Base-by-base conservation (phyloP, 2,113 vertebrate species). In the Mastomys natalensis region DNA sequence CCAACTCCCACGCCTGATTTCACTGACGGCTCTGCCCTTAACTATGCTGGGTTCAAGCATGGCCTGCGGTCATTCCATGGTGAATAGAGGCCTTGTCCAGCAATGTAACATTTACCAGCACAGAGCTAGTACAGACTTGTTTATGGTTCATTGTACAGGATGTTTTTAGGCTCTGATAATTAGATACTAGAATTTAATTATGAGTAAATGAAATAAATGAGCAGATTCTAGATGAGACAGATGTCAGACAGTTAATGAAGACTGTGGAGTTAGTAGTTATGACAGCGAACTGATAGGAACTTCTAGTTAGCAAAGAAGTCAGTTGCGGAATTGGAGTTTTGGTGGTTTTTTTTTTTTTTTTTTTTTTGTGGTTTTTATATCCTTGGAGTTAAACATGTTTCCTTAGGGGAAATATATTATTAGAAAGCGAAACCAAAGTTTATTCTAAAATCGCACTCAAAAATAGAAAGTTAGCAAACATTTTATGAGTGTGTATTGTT, bases 281-380 rank as follows among this genome's bases (percentile, higher is more conserved):
- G 40, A 66, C 53, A 89, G 87, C 66, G 21, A 73, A 37, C 64
- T 21, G 21, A 9, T 40, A 64, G 34, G 55, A 43, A 26, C 90
- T 95, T 92, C 48, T 80, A 37, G 68, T 87, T 72, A 45, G 58
- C 86, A 62, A 78, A 74, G 78, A 84, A 58, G 31, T 40, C 40
- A 29, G 81, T 78, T 85, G n/a, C n/a, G n/a, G n/a, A n/a, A n/a
- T n/a, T n/a, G n/a, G n/a, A n/a, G n/a, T n/a, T n/a, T n/a, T n/a
- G n/a, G n/a, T n/a, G n/a, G n/a, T n/a, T n/a, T n/a, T n/a, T n/a
- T n/a, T n/a, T n/a, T n/a, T n/a, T n/a, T n/a, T n/a, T n/a, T n/a
- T n/a, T n/a, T 86, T 84, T 91, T 89, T 91, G 34, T n/a, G 43
- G 3, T 90, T 92, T 92, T 87, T 81, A 90, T 85, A 80, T 43